Conservation (phyloP, 2,113 vertebrate genomes). For the human (Homo sapiens) region GRCh38 chr12:92158501-92159000, state of each 20-base stretch:
- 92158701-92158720: neutral
- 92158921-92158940: constrained; percentile 5
- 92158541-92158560: neutral
- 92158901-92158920: neutral
- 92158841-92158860: neutral
- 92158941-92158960: constrained; percentile 10
- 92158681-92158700: neutral
- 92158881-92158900: neutral
- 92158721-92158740: neutral
- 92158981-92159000: constrained; percentile 22
- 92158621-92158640: neutral
- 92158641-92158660: neutral
- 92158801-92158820: neutral
- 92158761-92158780: neutral
- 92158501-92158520: neutral
- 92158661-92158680: neutral
- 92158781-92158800: neutral
- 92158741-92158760: neutral
- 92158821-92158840: neutral
- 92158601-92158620: neutral
- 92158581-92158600: neutral
- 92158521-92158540: neutral
- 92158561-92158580: neutral
- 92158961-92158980: constrained; percentile 51
- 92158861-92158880: neutral